phyloP scores from a whole-genome alignment of 2,888 invertebrate genomes.

The Dynastes grantii region DNA sequence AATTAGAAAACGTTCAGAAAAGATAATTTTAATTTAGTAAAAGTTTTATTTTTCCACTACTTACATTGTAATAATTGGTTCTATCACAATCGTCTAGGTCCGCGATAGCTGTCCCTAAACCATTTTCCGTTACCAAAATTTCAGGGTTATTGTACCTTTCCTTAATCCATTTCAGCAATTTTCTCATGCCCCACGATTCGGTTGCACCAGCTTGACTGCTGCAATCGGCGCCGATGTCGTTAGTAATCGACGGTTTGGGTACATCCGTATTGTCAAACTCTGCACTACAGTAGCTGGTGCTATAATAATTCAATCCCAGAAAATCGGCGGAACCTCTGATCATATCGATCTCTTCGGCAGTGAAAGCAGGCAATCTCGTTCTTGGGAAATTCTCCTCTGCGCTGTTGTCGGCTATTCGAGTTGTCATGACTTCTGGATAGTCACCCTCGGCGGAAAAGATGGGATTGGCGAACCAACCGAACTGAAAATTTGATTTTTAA shows the following conservation, averaged over 20 bases:
- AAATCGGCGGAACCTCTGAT: constrained; percentile 80
- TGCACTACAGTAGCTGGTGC: constrained; percentile 67
- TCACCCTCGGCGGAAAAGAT: constrained; percentile 78
- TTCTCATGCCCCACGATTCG: constrained; percentile 78
- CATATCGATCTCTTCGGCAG: constrained; percentile 74
- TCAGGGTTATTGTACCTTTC: constrained; percentile 70
- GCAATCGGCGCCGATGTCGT: neutral
- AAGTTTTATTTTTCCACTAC: neutral
- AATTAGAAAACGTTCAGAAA: neutral
- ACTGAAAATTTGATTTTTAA: constrained; percentile 66
- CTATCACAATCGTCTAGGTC: constrained; percentile 70
- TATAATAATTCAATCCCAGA: constrained; percentile 84
- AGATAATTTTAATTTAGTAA: neutral
- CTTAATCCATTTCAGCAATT: constrained; percentile 76
- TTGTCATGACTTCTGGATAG: constrained; percentile 79
- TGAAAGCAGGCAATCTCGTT: constrained; percentile 78
- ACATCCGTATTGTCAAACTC: neutral
- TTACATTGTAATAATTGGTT: constrained; percentile 64
- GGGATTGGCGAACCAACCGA: constrained; percentile 80
- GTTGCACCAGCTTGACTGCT: constrained; percentile 61
- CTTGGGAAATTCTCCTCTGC: constrained; percentile 73
- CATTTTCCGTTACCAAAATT: neutral
- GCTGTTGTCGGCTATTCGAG: constrained; percentile 74
- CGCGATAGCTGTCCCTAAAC: constrained; percentile 55
- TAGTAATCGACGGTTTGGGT: neutral